Evolutionary conservation across 2,888 invertebrate genomes (phyloP).

Genomic region (Aphidius colemani): DNA sequence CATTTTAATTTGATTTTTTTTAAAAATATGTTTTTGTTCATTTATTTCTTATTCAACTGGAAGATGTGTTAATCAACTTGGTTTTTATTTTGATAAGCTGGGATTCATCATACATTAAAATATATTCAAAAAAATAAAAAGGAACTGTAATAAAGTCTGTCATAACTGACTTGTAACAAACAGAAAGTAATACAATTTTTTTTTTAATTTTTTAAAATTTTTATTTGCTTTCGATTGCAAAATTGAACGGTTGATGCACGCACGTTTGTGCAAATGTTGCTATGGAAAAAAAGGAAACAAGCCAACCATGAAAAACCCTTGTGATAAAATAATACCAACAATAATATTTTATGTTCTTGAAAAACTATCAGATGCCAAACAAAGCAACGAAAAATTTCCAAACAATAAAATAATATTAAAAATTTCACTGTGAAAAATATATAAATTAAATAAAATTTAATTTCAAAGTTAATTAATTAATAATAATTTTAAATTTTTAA

Average conservation of each 20-base stretch:
- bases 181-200: conserved; percentile 28
- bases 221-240: conserved; percentile 27
- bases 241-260: neutral
- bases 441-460: too few species aligned
- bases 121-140: neutral
- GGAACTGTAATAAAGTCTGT: conserved; percentile 1
- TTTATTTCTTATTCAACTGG: neutral
- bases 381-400: too few species aligned
- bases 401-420: too few species aligned
- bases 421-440: too few species aligned
- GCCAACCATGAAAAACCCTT: too few species aligned
- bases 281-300: neutral
- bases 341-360: too few species aligned
- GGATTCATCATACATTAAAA: too few species aligned
- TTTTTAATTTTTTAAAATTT: neutral
- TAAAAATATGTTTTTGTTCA: conserved; percentile 7
- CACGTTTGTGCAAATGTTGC: too few species aligned
- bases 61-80: neutral
- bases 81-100: neutral
- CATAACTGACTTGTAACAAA: conserved; percentile 26
- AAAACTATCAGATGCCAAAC: too few species aligned
- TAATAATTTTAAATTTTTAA: too few species aligned
- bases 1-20: conserved; percentile 2
- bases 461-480: too few species aligned
- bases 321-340: too few species aligned